Evolutionary conservation across 2,888 invertebrate genomes (phyloP).

Genomic region (Griposia aprilina): DNA sequence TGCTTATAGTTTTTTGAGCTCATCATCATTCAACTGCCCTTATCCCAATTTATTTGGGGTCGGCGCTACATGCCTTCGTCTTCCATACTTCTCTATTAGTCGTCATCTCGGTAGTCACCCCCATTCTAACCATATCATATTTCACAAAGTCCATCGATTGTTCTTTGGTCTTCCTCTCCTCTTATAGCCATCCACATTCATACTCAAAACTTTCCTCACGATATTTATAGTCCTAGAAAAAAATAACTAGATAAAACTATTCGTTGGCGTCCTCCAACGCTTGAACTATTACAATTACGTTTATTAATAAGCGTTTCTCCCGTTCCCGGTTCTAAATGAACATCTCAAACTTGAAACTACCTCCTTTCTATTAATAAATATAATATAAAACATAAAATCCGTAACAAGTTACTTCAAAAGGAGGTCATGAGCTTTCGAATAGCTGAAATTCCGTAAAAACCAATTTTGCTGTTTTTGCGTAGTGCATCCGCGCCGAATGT

Average conservation of each 20-base stretch:
- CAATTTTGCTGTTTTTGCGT: slow-evolving; percentile 37
- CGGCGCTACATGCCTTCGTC: no score
- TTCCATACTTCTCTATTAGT: no score
- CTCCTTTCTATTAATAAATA: slow-evolving; percentile 1
- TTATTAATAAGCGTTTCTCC: neutral
- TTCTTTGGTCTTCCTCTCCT: no score
- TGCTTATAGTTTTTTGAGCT: no score
- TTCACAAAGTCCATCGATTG: no score
- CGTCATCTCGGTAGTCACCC: no score
- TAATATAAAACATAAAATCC: slow-evolving; percentile 22
- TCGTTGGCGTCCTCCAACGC: neutral
- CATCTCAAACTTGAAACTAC: neutral
- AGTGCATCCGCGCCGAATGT: slow-evolving; percentile 20
- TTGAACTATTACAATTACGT: neutral
- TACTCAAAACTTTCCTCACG: no score
- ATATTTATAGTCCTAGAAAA: neutral
- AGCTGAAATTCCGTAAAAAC: slow-evolving; percentile 56
- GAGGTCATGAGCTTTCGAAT: slow-evolving; percentile 41
- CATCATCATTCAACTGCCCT: no score
- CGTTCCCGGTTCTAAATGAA: neutral
- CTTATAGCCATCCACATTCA: no score
- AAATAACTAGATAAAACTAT: neutral
- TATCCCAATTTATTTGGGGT: no score
- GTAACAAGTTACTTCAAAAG: slow-evolving; percentile 19
- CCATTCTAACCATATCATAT: no score